Evolutionary conservation across 2,797 vertebrate genomes (phyloP).

Genomic region (Malurus splendens): DNA sequence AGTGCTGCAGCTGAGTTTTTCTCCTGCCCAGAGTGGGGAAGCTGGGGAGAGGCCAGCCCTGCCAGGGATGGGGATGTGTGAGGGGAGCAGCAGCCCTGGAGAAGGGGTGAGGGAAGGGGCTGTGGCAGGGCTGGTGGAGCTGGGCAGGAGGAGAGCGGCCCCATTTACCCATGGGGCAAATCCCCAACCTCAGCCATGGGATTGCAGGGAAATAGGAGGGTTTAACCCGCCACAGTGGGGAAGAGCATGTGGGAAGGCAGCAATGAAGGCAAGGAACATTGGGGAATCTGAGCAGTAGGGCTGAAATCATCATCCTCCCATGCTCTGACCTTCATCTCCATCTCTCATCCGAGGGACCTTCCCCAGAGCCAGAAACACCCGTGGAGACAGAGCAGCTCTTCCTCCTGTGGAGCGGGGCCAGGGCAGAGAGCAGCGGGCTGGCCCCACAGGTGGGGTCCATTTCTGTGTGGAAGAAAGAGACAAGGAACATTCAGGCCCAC

Average conservation of each 20-base stretch:
- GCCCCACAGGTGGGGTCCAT: not conserved
- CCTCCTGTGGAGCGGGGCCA: not conserved
- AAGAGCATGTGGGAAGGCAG: not conserved
- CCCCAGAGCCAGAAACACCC: not conserved
- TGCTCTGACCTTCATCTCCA: not conserved
- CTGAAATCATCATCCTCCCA: not conserved
- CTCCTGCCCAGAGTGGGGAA: accelerated
- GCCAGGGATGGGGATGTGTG: not conserved
- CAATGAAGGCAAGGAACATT: accelerated
- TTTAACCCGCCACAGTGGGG: not conserved
- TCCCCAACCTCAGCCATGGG: not conserved
- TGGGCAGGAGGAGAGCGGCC: not conserved
- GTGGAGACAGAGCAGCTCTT: not conserved
- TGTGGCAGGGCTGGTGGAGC: not conserved
- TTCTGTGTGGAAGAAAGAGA: not conserved
- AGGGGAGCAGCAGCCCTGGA: not conserved
- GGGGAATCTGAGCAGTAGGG: not conserved
- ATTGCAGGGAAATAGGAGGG: accelerated
- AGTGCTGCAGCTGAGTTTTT: not conserved
- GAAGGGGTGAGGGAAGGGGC: not conserved
- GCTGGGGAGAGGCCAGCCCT: not conserved
- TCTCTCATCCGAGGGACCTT: not conserved
- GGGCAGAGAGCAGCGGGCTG: not conserved
- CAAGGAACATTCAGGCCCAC: not conserved
- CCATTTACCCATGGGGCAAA: accelerated